These are phyloP conservation scores for Heliconius ismenius DNA, from an alignment of 2,888 invertebrate genomes.

Conservation along the genomic window DNA sequence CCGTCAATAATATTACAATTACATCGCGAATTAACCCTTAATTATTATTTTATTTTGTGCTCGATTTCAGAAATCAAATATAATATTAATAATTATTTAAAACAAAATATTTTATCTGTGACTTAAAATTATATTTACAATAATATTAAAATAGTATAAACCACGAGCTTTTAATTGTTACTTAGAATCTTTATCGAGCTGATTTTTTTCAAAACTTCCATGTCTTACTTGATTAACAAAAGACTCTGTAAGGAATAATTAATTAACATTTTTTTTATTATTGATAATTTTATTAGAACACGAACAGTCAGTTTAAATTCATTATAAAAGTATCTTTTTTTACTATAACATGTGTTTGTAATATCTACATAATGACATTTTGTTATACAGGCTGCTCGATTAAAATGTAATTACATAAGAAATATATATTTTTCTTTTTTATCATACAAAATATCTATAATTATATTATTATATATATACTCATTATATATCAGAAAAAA, in stretches of 20 bases:
- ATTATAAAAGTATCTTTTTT: not conserved
- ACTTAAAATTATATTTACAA: constrained; percentile 15
- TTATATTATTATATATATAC: no score
- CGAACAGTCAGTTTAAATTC: constrained; percentile 1
- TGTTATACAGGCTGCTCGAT: constrained; percentile 5
- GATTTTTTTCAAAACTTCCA: not conserved
- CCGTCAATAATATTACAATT: not conserved
- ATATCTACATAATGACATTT: not conserved
- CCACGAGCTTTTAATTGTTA: not conserved
- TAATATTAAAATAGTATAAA: not conserved
- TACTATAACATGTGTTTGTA: no score
- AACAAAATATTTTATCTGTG: not conserved
- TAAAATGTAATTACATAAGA: not conserved
- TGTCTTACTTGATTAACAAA: not conserved
- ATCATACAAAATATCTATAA: no score
- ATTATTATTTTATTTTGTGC: constrained; percentile 16
- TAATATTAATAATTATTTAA: not conserved
- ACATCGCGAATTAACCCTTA: constrained; percentile 1
- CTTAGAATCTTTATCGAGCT: not conserved
- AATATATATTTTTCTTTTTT: not conserved
- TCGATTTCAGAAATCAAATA: constrained; percentile 12
- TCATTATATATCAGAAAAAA: no score
- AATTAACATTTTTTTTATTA: not conserved
- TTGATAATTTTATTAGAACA: not conserved
- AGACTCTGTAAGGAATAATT: no score